Base-by-base conservation (phyloP, 2,113 vertebrate genomes). In the Garra rufa region DNA sequence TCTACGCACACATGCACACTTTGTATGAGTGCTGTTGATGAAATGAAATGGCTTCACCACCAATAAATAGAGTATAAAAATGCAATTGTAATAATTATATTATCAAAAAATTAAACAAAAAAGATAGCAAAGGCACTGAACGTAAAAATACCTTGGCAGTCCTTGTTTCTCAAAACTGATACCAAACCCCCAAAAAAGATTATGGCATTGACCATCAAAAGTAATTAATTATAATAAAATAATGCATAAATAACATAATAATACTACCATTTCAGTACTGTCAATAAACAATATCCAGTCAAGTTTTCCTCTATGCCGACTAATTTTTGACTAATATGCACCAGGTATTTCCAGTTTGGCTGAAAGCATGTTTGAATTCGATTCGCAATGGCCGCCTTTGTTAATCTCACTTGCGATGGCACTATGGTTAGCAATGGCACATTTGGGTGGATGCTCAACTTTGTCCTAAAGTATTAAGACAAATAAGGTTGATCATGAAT, bases 51-150 rank as follows among this genome's bases (percentile, higher is more conserved):
- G 96, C 96, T 98, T 98, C 95, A 95, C 96, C 96, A 98, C 95
- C 96, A 99, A 99, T 99, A 99, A 99, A 99, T 98, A 93, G 92
- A 94, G 89, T 94, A 97, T 96, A 91, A 95, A 97, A 96, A 96
- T 92, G 93, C 93, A 94, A 93, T 94, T 96, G 96, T 96, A 96
- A 96, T 95, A 94, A 94, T 95, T 95, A 95, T 94, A 95, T 95
- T 94, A 92, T 96, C 87, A 88, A 88, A 95, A 95, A 93, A 95
- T 92, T 93, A 94, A 94, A 92, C 88, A 88, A 84, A 84, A 91
- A 92, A 93, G 81, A 95, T 91, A 93, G 92, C 92, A 90, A 95
- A 95, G 94, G 93, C 93, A 94, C 92, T 14, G 84, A 89, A 90
- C 63, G 87, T 91, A 91, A 48, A 93, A 90, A 91, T 87, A 84